phyloP scores from a whole-genome alignment of 2,113 vertebrate species.

The Perccottus glenii region DNA sequence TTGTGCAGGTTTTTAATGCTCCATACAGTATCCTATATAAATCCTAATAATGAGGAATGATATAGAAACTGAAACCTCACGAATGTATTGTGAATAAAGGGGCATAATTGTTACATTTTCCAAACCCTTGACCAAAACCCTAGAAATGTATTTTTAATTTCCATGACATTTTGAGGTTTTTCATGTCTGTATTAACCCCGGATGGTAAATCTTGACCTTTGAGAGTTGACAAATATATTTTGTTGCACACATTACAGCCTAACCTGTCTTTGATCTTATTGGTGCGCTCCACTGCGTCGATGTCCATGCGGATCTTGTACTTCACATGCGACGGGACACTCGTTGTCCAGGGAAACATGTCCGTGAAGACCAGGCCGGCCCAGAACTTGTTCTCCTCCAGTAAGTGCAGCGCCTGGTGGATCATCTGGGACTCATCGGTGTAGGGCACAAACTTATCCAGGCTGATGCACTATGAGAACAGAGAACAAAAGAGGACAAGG shows the following conservation, averaged over 20 bases:
- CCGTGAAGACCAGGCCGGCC: slow-evolving; percentile 90
- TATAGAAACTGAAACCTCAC: too few species aligned
- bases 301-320: slow-evolving; percentile 98
- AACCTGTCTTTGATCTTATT: slow-evolving; percentile 98
- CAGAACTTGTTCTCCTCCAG: slow-evolving; percentile 95
- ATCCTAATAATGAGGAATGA: too few species aligned
- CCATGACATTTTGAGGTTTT: too few species aligned
- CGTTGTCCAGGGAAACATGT: slow-evolving; percentile 83
- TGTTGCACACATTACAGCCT: slow-evolving; percentile 1
- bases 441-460: slow-evolving; percentile 94
- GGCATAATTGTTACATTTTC: too few species aligned
- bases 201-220: too few species aligned
- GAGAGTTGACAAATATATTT: too few species aligned
- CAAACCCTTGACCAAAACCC: too few species aligned
- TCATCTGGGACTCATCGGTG: slow-evolving; percentile 86
- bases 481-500: background rate
- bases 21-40: too few species aligned
- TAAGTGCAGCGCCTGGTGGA: slow-evolving; percentile 84
- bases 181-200: too few species aligned
- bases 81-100: too few species aligned
- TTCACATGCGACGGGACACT: slow-evolving; percentile 84
- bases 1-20: too few species aligned
- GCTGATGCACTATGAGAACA: slow-evolving; percentile 84
- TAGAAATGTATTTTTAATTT: too few species aligned
- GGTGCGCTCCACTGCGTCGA: slow-evolving; percentile 94